Base-by-base conservation (phyloP, 2,797 vertebrate genomes). In the Bryconaethiops microstoma region DNA sequence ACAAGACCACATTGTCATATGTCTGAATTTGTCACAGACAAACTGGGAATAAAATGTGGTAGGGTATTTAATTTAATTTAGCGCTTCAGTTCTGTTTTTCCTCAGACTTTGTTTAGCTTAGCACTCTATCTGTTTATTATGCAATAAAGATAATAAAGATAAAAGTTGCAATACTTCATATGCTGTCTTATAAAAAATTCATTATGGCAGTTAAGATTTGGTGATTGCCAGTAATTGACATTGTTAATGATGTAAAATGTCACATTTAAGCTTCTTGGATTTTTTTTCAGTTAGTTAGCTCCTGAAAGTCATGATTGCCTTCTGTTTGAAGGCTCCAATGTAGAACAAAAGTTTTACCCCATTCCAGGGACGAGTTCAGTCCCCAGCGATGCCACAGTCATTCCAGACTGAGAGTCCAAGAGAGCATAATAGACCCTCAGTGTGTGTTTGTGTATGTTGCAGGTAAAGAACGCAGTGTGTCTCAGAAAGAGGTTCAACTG, bases 401-500 rank as follows among this genome's bases (percentile, higher is more conserved):
- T 35, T 35, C 35, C 35, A 35, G 35, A 35, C 35, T 5, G 4
- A 5, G 45, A 8, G 45, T 48, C 12, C 45, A 48, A 8, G 12
- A 48, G 12, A 48, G 12, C 45, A 48, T 8, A 48, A 48, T 35
- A 35, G 35, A 48, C 45, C 45, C 9, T 48, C 12, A 12, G 45
- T 48, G 9, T 48, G 45, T 12, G 12, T 52, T 14, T 52, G 3
- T 14, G 13, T 52, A 40, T 78, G 17, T 86, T 6, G 48, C 84
- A 93, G 93, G 77, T 59, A 81, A 89, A 7, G 74, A 63, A 35
- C 81, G 81, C 74, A 87, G 67, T 13, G 91, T 69, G 14, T 88
- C 91, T 0, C 74, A 82, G 77, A 92, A 90, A 71, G 94, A 95
- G 81, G 90, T 82, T 0, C 83, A 86, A 0, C 87, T 96, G 83